A percentile compares a stretch with the other conserved stretches of the same genome.
Evolutionary conservation across 1,140 invertebrate genomes (phyloP).

Genomic region (Prorops nasuta): DNA sequence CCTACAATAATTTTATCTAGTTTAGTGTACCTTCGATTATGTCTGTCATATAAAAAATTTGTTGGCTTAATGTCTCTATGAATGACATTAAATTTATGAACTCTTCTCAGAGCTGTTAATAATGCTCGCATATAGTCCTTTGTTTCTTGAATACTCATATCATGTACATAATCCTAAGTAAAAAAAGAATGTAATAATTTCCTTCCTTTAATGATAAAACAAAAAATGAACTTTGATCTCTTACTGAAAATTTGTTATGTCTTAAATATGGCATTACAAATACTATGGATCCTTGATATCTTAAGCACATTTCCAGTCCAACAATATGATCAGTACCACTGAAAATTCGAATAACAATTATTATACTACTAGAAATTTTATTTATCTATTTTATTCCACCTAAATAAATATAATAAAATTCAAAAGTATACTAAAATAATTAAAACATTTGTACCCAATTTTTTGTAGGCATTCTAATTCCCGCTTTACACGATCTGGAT

Average conservation of each 20-base stretch:
- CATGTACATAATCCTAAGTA: constrained; percentile 72
- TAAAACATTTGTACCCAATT: constrained; percentile 65
- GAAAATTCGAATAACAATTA: too few relatives aligned
- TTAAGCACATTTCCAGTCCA: constrained; percentile 74
- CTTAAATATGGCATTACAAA: constrained; percentile 90
- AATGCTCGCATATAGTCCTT: constrained; percentile 81
- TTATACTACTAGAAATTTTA: too few relatives aligned
- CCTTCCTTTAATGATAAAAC: not conserved
- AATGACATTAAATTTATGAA: constrained; percentile 84
- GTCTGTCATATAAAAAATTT: constrained; percentile 86
- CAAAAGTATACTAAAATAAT: not conserved
- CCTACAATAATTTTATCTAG: constrained; percentile 7
- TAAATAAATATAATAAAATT: constrained; percentile 8
- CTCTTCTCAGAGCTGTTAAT: constrained; percentile 72
- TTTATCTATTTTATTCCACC: constrained; percentile 1
- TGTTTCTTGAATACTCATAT: constrained; percentile 72
- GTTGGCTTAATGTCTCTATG: constrained; percentile 92
- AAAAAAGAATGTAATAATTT: constrained; percentile 17
- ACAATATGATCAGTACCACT: constrained; percentile 83
- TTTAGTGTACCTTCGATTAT: constrained; percentile 64
- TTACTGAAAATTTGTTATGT: constrained; percentile 77
- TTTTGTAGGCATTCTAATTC: constrained; percentile 77
- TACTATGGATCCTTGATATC: constrained; percentile 77
- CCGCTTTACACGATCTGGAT: constrained; percentile 72
- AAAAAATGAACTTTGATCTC: constrained; percentile 28